Percentiles rank a stretch among this genome's conserved stretches.
Conservation (phyloP, 1,140 invertebrate genomes). For the Vanessa atalanta region DNA sequence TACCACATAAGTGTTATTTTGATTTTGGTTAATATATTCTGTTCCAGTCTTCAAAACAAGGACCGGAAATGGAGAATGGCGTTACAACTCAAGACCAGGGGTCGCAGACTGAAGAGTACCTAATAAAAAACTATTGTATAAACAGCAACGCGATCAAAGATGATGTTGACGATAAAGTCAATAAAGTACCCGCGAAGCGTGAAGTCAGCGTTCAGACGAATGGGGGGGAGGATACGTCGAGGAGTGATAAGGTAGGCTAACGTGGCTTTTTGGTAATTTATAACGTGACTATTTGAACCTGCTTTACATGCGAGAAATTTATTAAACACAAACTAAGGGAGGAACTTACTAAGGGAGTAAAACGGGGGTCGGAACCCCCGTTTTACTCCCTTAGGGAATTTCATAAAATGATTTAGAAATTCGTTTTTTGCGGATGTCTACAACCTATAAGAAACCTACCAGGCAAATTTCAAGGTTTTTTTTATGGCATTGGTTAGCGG, state of each 20-base stretch:
- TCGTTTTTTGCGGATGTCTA: too few relatives aligned
- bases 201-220: not conserved
- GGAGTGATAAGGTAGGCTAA: not conserved
- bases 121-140: constrained; percentile 7
- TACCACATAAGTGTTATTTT: not conserved
- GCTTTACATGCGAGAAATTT: too few relatives aligned
- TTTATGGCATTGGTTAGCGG: too few relatives aligned
- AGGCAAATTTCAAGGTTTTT: too few relatives aligned
- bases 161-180: not conserved
- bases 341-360: too few relatives aligned
- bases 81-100: constrained; percentile 42
- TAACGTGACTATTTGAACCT: too few relatives aligned
- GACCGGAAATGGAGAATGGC: constrained; percentile 52
- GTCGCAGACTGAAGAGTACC: constrained; percentile 47
- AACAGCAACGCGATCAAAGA: not conserved
- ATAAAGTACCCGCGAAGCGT: constrained; percentile 1
- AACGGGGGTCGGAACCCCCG: too few relatives aligned
- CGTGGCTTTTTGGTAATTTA: too few relatives aligned
- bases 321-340: too few relatives aligned
- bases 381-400: too few relatives aligned
- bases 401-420: too few relatives aligned
- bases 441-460: too few relatives aligned
- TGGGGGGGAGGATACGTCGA: not conserved
- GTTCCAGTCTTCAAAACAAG: constrained; percentile 56
- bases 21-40: not conserved